Base-by-base conservation (phyloP, 2,797 vertebrate genomes). In the Mastacembelus armatus region DNA sequence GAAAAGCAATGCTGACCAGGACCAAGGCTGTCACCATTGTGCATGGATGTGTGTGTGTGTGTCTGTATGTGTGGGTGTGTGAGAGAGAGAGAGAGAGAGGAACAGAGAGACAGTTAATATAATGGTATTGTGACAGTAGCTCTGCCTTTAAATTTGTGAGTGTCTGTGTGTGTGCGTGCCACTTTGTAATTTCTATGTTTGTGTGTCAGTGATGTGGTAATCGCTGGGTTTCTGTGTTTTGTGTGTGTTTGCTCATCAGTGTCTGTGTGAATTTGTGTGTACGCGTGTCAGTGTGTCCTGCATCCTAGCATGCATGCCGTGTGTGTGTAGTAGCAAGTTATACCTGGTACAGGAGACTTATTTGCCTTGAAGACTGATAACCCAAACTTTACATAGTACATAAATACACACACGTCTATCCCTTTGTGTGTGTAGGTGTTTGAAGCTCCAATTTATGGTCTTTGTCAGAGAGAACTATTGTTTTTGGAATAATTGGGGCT, bases 291-390 rank as follows among this genome's bases (percentile, higher is more conserved):
- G n/a, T n/a, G n/a, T n/a, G 26, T 55, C 16, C 21, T 36, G 32
- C 32, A 22, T 51, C 32, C 19, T n/a, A 10, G 21, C 36, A 15
- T 36, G 33, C 9, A 36, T 36, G 21, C 15, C 18, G 9, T 21
- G 48, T 43, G 44, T 48, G 27, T 60, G 3, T 42, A 30, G 59
- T 47, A 15, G 54, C 27, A 77, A 51, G 44, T 66, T 69, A 51
- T 39, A 77, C 81, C 52, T 72, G 40, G 84, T 64, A 58, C 45
- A 71, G 59, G 54, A 66, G 66, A 65, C 50, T 63, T 84, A 84
- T 85, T 79, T 67, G 49, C 65, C 68, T 68, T 67, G 66, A 82
- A 86, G 81, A 85, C 62, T 69, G 70, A 85, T 87, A 78, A 80
- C 77, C 62, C 59, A 32, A 35, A 48, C 64, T n/a, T n/a, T 66